Evolutionary conservation across 2,113 vertebrate genomes (phyloP), one percentile per base, ranked within the genome.

Genomic region (Etheostoma spectabile): DNA sequence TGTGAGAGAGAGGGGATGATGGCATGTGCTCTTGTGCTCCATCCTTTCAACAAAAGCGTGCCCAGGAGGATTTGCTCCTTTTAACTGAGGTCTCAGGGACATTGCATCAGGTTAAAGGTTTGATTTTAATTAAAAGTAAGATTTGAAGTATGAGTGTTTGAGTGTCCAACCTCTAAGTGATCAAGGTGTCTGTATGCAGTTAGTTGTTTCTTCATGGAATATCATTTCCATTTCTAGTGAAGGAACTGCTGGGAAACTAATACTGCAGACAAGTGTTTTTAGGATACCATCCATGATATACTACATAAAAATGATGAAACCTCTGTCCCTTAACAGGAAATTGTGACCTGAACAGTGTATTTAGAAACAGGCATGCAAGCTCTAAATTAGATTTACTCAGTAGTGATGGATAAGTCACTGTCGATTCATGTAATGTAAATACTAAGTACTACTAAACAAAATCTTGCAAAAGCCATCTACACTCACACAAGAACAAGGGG

Each of bases 1-100:
- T 76, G 65, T 62, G 60, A 73, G 66, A 18, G 68, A n/a, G 69
- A 30, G 11, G 56, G 62, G 10, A 48, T 67, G 68, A 68, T 59
- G 62, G 2, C 59, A 5, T 76, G 52, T 77, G 48, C 30, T 18
- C 7, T 59, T 42, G 19, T 65, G 30, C 35, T 46, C 18, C 1
- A n/a, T n/a, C 38, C 30, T 53, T 10, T 5, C 33, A 74, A n/a
- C 62, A 27, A 16, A n/a, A 72, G 30, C 45, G 48, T 5, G 4
- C 33, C 4, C 22, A 30, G 62, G 42, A 80, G 49, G 45, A 83
- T 21, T 52, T 62, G 30, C 69, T 66, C 22, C 71, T 51, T 75
- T 45, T 67, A 53, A 65, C 35, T 46, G 16, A 72, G 51, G 30
- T 80, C 12, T 14, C 57, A 61, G 13, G 22, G 49, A 70, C 21